Evolutionary conservation across 2,113 vertebrate genomes (phyloP), one percentile per base, ranked within the genome.

Genomic region (Meriones unguiculatus): DNA sequence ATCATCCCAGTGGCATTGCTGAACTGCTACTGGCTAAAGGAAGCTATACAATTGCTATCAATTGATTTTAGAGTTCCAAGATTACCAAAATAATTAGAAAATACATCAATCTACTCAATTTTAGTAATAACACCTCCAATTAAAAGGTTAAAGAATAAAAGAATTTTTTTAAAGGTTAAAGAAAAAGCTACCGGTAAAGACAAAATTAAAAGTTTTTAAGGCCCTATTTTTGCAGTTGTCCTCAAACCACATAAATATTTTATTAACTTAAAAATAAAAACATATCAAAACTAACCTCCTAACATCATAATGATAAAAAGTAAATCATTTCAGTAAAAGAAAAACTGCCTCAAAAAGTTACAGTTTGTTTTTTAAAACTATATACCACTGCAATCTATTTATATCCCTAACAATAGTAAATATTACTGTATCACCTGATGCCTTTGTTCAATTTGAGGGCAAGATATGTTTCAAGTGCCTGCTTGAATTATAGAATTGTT

Each of bases 181-280:
- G 32, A 62, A 70, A 50, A 93, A 69, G 50, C 38, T 91, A 96
- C 50, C 57, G 57, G 8, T 70, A 94, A 96, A 76, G 30, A 80
- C 18, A 92, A 96, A 90, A 87, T 54, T 50, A 95, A 86, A 94
- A 78, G 52, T 0, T 95, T 98, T 35, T 72, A 13, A 75, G 35
- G 25, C 13, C 32, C 28, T 84, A 38, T 50, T 96, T 93, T 93
- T 70, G 38, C 9, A 67, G 35, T 54, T 50, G 3, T 5, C 59
- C 72, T 87, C 32, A 91, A 96, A 72, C 18, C 18, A 96, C 41
- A 73, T 65, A 80, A 96, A 54, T 35, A 64, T 85, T 93, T 88
- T 90, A 91, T 89, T 13, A 97, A 95, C 18, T 73, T 69, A 95
- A 91, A 94, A 93, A 88, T 0, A 90, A 30, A 89, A 97, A 96